These are phyloP conservation scores for Grammomys dolichurus DNA, from an alignment of 2,113 vertebrate species.

Conservation along the genomic window DNA sequence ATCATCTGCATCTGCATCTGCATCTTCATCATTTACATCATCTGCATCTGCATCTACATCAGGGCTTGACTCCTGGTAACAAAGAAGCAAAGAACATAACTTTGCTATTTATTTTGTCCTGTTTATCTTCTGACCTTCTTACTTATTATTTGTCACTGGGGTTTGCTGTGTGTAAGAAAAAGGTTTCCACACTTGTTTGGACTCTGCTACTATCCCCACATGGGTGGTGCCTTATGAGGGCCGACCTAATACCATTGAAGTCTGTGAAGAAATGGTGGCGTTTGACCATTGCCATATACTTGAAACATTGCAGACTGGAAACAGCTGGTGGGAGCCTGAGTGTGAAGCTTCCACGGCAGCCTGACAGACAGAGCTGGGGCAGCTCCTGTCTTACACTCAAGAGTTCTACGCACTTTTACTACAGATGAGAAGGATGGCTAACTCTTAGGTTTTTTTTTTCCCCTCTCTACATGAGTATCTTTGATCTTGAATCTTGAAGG, in stretches of 20 bases:
- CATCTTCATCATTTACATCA: too few species aligned
- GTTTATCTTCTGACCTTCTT: background rate
- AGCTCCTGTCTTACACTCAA: background rate
- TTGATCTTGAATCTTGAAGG: background rate
- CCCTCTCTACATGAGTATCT: conserved; percentile 4
- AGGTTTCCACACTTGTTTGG: background rate
- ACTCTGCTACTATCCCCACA: background rate
- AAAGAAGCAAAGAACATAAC: background rate
- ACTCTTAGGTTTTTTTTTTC: background rate
- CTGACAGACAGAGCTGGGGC: background rate
- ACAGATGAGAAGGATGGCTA: background rate
- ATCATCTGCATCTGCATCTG: too few species aligned
- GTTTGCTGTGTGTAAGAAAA: background rate
- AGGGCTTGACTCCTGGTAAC: background rate
- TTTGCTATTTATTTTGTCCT: background rate
- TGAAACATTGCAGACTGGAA: background rate
- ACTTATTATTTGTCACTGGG: background rate
- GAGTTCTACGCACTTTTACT: background rate
- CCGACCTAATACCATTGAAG: background rate
- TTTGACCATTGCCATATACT: background rate
- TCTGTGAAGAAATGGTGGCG: background rate
- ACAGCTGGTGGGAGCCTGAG: background rate
- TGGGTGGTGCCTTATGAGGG: background rate
- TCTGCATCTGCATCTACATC: too few species aligned
- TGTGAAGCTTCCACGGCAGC: background rate